These are phyloP conservation scores for Epizoanthus ramosus DNA, from an alignment of 92 coral and sea anemone genomes.

Conservation along the genomic window DNA sequence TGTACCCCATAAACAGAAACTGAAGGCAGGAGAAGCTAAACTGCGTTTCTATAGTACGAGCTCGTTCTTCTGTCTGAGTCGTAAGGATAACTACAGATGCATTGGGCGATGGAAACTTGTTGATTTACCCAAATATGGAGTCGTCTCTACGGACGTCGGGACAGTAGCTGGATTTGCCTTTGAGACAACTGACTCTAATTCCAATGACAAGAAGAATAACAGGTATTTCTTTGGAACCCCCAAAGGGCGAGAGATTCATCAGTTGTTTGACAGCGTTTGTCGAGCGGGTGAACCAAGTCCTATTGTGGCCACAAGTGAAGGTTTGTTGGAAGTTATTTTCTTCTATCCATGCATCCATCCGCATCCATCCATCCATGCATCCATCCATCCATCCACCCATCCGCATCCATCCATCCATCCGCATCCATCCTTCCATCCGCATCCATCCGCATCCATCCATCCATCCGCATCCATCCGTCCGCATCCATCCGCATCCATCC, in stretches of 20 bases:
- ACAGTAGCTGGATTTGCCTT: conserved; percentile 85
- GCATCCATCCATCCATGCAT: too few species aligned
- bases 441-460: too few species aligned
- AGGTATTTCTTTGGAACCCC: conserved; percentile 80
- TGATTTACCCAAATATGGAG: conserved; percentile 89
- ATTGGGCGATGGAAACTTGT: conserved; percentile 88
- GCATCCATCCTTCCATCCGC: too few species aligned
- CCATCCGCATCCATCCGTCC: too few species aligned
- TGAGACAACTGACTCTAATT: conserved; percentile 63
- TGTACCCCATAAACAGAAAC: conserved; percentile 92
- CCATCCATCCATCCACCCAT: too few species aligned
- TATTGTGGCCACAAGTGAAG: conserved; percentile 18
- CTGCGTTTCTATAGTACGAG: conserved; percentile 81
- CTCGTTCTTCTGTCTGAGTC: conserved; percentile 78
- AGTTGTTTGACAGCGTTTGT: conserved; percentile 81
- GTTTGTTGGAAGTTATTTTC: background rate
- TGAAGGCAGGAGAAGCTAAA: conserved; percentile 93
- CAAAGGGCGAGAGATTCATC: conserved; percentile 76
- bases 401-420: too few species aligned
- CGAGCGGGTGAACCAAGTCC: conserved; percentile 58
- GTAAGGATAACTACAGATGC: conserved; percentile 84
- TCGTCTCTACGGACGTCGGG: conserved; percentile 46
- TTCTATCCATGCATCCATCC: too few species aligned
- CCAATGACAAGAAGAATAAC: conserved; percentile 53
- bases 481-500: too few species aligned